Conservation (phyloP, 2,888 invertebrate genomes). For the Xestia c-nigrum region DNA sequence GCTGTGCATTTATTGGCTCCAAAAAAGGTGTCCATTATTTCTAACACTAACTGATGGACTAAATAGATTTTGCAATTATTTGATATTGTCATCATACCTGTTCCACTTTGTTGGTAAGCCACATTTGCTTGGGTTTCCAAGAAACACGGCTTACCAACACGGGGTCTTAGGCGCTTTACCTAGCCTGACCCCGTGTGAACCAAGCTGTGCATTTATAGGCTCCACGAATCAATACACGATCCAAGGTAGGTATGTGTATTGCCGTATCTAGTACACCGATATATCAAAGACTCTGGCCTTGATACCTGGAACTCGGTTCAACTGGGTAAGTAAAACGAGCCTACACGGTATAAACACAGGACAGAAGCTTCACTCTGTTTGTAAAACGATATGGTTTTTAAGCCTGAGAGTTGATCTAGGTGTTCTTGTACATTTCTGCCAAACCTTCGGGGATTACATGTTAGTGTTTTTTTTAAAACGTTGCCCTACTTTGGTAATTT, state of each 20-base stretch:
- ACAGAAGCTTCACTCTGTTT: constrained; percentile 11
- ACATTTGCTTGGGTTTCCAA: too few species aligned
- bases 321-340: constrained; percentile 10
- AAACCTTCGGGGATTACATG: not conserved
- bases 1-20: too few species aligned
- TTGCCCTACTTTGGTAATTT: too few species aligned
- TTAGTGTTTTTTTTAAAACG: too few species aligned
- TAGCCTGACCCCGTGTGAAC: not conserved
- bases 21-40: too few species aligned
- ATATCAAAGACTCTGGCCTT: constrained; percentile 25
- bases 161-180: too few species aligned
- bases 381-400: not conserved
- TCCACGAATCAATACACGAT: not conserved
- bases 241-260: not conserved
- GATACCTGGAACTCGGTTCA: constrained; percentile 9
- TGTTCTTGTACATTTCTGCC: not conserved
- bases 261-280: not conserved
- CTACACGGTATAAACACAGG: not conserved
- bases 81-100: too few species aligned
- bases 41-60: too few species aligned
- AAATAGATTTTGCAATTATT: too few species aligned
- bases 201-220: not conserved
- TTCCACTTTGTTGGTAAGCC: too few species aligned
- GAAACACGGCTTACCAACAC: too few species aligned
- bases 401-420: not conserved